Evolutionary conservation across 2,888 invertebrate genomes (phyloP).

Genomic region (Nysson spinosus): DNA sequence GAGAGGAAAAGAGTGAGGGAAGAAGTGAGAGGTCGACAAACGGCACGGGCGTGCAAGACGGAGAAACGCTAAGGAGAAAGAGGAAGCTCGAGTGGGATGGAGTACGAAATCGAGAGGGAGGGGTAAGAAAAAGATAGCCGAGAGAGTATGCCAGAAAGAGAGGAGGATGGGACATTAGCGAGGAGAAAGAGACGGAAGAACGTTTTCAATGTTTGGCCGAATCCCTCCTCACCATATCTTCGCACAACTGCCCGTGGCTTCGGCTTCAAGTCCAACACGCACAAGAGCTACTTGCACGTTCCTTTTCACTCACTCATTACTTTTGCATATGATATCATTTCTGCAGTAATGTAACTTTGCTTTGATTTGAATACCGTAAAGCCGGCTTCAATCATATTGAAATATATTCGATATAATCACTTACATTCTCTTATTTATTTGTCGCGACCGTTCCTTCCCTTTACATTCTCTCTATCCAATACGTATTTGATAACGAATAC

Average conservation of each 20-base stretch:
- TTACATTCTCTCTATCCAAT: conserved; percentile 5
- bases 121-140: conserved; percentile 36
- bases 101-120: conserved; percentile 23
- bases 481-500: conserved; percentile 17
- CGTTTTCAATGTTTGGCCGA: conserved; percentile 48
- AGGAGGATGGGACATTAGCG: conserved; percentile 29
- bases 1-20: conserved; percentile 48
- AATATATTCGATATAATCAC: no score
- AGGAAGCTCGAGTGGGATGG: conserved; percentile 8
- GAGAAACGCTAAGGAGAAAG: conserved; percentile 30
- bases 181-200: conserved; percentile 22
- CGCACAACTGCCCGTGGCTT: conserved; percentile 46
- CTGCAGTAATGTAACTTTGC: no score
- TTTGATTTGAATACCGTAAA: no score
- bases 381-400: no score
- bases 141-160: conserved; percentile 32
- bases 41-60: conserved; percentile 31
- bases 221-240: conserved; percentile 36
- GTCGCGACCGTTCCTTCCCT: no score
- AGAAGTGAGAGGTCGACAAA: conserved; percentile 43
- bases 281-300: conserved; percentile 27
- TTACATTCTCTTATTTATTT: no score
- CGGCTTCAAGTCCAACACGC: conserved; percentile 41
- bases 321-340: no score
- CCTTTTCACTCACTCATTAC: not conserved